These are phyloP conservation scores for Enoplosus armatus DNA, from an alignment of 2,797 vertebrate species.

Conservation along the genomic window DNA sequence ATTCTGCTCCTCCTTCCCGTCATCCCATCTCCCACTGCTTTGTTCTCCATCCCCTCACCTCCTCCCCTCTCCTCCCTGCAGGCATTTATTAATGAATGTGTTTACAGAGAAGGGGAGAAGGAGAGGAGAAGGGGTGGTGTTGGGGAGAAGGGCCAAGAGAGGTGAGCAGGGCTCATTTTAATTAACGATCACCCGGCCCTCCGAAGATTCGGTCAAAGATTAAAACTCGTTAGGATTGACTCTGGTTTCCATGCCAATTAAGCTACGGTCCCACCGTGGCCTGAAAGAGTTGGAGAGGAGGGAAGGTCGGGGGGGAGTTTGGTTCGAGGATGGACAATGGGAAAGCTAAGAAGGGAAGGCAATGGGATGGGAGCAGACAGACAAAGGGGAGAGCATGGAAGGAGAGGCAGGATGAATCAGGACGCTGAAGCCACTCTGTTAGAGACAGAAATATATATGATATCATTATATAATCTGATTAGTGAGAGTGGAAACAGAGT, in stretches of 20 bases:
- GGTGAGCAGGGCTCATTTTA: slow-evolving; percentile 74
- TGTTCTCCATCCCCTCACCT: slow-evolving; percentile 29
- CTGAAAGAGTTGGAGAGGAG: slow-evolving; percentile 33
- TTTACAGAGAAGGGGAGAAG: slow-evolving; percentile 55
- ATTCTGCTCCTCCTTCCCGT: not conserved
- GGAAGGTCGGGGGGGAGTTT: slow-evolving; percentile 14
- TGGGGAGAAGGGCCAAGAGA: slow-evolving; percentile 31
- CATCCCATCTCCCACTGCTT: slow-evolving; percentile 29
- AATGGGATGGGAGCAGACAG: slow-evolving; percentile 4
- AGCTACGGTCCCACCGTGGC: slow-evolving; percentile 42
- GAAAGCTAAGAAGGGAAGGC: slow-evolving; percentile 28
- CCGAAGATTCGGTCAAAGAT: slow-evolving; percentile 75
- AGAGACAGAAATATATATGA: slow-evolving; percentile 56
- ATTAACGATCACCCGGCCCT: slow-evolving; percentile 75
- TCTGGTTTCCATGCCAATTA: slow-evolving; percentile 66
- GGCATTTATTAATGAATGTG: slow-evolving; percentile 61
- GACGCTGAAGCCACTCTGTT: slow-evolving; percentile 30
- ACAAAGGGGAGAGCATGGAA: not conserved
- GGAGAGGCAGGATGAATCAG: slow-evolving; percentile 28
- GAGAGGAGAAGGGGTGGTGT: slow-evolving; percentile 1
- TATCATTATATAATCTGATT: slow-evolving; percentile 65
- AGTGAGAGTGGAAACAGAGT: slow-evolving; percentile 49
- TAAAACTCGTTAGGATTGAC: slow-evolving; percentile 82
- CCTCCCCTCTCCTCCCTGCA: slow-evolving; percentile 26
- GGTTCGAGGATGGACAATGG: slow-evolving; percentile 14